phyloP scores from a whole-genome alignment of 2,113 vertebrate genomes.

The Pterocles gutturalis region DNA sequence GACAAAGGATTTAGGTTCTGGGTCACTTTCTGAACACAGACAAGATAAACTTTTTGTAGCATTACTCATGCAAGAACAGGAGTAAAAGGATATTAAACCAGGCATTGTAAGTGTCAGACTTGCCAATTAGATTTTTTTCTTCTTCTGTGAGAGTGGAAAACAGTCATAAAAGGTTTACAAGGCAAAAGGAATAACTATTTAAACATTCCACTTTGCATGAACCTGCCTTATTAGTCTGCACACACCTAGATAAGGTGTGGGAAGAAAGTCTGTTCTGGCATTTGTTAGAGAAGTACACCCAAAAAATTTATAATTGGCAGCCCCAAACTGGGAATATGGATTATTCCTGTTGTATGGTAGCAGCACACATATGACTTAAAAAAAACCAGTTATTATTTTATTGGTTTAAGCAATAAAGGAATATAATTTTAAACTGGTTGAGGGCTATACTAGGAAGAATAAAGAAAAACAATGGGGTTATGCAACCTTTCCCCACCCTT shows the following conservation, averaged over 20 bases:
- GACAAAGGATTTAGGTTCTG: not conserved
- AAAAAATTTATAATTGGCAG: not conserved
- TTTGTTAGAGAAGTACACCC: not conserved
- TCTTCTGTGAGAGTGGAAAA: not conserved
- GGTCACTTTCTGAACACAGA: not conserved
- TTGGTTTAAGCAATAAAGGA: not conserved
- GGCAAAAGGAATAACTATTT: not conserved
- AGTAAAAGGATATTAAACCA: not conserved
- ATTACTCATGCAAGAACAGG: not conserved
- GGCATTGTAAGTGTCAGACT: not conserved
- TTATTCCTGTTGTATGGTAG: not conserved
- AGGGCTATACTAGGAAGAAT: not conserved
- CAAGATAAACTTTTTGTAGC: not conserved
- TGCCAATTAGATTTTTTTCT: not conserved
- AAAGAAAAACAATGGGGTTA: not conserved
- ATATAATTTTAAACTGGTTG: not conserved
- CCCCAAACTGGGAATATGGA: not conserved
- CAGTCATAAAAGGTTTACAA: not conserved
- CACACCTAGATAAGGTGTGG: not conserved
- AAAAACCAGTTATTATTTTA: not conserved
- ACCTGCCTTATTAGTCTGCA: not conserved
- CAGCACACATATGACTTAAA: not conserved
- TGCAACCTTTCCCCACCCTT: not conserved
- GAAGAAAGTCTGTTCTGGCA: not conserved
- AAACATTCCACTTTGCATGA: not conserved